Base-by-base conservation (phyloP, 2,888 invertebrate genomes). In the Zootermopsis nevadensis region DNA sequence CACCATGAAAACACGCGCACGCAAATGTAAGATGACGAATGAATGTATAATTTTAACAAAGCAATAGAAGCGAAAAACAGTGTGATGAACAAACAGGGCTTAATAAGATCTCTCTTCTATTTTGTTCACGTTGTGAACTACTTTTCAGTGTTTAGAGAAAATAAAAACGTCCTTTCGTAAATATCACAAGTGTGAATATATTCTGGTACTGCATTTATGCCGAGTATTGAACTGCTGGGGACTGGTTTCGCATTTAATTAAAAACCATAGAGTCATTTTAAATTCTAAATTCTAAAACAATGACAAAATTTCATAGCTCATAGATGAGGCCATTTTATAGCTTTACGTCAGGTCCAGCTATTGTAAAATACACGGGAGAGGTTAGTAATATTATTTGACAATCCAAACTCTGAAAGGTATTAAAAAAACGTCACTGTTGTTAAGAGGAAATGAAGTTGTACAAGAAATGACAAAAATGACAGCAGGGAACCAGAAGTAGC, bases 381-480 rank as follows among this genome's bases (percentile, higher is more conserved):
- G 42, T 35, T 74, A 38, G 24, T 42, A 38, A 74, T 15, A n/a
- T 35, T 38, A n/a, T 38, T 38, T 74, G 74, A 74, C 42, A 38
- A 35, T 10, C 3, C 74, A n/a, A 38, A 22, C 24, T 24, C 31
- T 38, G 24, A 38, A 74, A 42, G 74, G 1, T 38, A 74, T 38
- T 74, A 42, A 0, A 38, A 74, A 74, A 74, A 74, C 22, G 74
- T 38, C 38, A 74, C 12, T 38, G 74, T n/a, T 24, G 42, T 74
- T 74, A 38, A 74, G 74, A 12, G 74, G 27, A 74, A 74, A 38
- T 38, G 31, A 69, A 69, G 69, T 31, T 4, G 24, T 4, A 7
- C 33, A 69, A 33, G 31, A 33, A 33, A 38, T 74, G 38, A 74
- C 74, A 74, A n/a, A 15, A 74, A 74, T 19, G 22, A 69, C 31